Conservation (phyloP, 1,140 invertebrate species). For the Antheraea pernyi region DNA sequence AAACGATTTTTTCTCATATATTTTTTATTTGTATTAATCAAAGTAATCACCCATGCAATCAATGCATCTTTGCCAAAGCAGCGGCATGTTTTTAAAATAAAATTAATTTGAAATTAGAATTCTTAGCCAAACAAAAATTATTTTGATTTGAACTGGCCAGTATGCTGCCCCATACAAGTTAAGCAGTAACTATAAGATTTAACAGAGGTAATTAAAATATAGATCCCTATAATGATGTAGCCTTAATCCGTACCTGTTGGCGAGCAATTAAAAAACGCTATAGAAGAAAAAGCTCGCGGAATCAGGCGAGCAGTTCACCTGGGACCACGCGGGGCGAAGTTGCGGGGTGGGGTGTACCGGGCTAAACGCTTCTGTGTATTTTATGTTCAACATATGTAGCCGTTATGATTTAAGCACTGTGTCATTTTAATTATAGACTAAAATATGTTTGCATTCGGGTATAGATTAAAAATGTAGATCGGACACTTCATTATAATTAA, state of each 20-base stretch:
- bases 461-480: neutral
- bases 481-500: neutral
- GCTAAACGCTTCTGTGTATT: neutral
- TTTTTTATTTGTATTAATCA: too few relatives aligned
- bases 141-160: too few relatives aligned
- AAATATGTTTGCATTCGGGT: constrained; percentile 14
- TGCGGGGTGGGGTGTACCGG: neutral
- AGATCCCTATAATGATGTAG: neutral
- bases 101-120: too few relatives aligned
- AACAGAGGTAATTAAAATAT: neutral
- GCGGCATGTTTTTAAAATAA: too few relatives aligned
- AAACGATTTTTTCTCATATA: too few relatives aligned
- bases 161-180: too few relatives aligned
- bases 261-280: constrained; percentile 12
- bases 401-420: constrained; percentile 9
- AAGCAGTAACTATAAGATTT: too few relatives aligned
- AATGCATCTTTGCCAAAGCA: too few relatives aligned
- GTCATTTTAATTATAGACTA: constrained; percentile 1
- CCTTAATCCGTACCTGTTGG: neutral
- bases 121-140: too few relatives aligned
- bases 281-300: neutral
- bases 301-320: neutral
- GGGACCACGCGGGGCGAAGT: neutral
- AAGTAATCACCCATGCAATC: too few relatives aligned
- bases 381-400: constrained; percentile 2